Conservation (phyloP, 2,797 vertebrate genomes). For the Emys orbicularis region DNA sequence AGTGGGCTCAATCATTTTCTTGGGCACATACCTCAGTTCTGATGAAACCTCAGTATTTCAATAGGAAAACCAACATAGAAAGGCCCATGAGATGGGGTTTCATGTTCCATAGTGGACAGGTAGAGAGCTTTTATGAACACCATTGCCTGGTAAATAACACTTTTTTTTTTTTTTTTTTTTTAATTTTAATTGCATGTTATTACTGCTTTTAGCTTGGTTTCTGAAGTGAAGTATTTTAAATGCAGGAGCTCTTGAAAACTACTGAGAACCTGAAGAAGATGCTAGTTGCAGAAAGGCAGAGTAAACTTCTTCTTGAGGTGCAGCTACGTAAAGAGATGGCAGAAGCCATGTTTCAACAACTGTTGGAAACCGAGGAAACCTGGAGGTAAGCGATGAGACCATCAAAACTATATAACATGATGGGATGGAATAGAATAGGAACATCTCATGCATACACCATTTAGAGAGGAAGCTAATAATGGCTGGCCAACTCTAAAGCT, state of each 20-base stretch:
- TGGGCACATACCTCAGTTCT: no score
- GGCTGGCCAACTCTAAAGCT: background rate
- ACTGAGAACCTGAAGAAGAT: conserved; percentile 85
- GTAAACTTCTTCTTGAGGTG: conserved; percentile 89
- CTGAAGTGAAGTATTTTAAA: conserved; percentile 10
- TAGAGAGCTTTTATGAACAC: background rate
- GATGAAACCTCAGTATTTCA: background rate
- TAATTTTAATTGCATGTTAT: background rate
- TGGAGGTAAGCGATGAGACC: conserved; percentile 78
- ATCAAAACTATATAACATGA: background rate
- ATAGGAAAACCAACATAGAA: background rate
- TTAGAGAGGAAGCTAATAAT: background rate
- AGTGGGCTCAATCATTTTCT: no score
- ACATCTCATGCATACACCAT: rapidly evolving
- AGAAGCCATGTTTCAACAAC: conserved; percentile 90
- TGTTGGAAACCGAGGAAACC: conserved; percentile 89
- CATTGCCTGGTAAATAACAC: background rate
- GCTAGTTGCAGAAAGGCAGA: conserved; percentile 84
- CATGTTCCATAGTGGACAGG: background rate
- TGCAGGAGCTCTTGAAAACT: conserved; percentile 85
- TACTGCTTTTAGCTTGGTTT: background rate
- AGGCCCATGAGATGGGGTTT: background rate
- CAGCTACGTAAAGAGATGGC: conserved; percentile 95
- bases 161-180: background rate
- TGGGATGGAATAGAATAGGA: rapidly evolving